phyloP scores from a whole-genome alignment of 2,888 invertebrate genomes.

The Ganaspis brasiliensis region DNA sequence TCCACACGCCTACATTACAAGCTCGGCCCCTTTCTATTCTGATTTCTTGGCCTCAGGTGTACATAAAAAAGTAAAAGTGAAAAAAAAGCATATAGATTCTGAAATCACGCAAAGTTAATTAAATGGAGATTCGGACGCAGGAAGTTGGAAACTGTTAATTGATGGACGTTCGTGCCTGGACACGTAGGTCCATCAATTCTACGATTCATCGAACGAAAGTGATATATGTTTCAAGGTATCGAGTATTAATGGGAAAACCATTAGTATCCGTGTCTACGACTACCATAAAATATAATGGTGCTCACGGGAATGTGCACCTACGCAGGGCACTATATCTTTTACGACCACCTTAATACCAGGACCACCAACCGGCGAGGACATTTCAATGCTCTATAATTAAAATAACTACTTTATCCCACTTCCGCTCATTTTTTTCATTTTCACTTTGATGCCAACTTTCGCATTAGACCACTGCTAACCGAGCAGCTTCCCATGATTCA shows the following conservation, averaged over 20 bases:
- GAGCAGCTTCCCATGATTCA: not conserved
- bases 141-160: conserved; percentile 22
- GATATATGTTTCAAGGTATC: conserved; percentile 38
- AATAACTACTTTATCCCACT: conserved; percentile 3
- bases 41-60: not conserved
- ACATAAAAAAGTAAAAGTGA: not conserved
- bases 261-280: conserved; percentile 43
- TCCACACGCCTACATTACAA: too few relatives aligned
- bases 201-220: conserved; percentile 44
- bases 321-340: conserved; percentile 27
- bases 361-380: conserved; percentile 22
- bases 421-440: conserved; percentile 12
- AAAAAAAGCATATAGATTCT: not conserved
- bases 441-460: conserved; percentile 17
- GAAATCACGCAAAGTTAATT: conserved; percentile 7
- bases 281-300: conserved; percentile 40
- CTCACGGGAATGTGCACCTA: conserved; percentile 41
- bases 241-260: conserved; percentile 45
- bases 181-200: conserved; percentile 44
- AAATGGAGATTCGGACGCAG: conserved; percentile 25
- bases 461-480: not conserved
- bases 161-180: conserved; percentile 19
- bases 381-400: conserved; percentile 39
- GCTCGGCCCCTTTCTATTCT: not conserved
- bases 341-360: conserved; percentile 27